phyloP scores from a whole-genome alignment of 2,797 vertebrate genomes.

The Notamacropus eugenii region DNA sequence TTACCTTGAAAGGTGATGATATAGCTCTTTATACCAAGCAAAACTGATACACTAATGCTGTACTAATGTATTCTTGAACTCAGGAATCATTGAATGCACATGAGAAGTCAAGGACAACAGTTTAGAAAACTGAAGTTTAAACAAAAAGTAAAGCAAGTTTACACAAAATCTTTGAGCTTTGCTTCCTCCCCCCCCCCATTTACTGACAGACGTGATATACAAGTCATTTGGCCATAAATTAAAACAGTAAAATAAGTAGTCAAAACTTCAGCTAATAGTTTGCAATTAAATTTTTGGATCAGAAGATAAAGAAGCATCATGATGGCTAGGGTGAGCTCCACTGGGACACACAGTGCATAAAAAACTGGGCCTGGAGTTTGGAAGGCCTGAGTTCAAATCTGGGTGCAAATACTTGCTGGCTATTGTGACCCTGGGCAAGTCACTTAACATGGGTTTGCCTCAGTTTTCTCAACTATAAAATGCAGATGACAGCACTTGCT shows the following conservation, averaged over 20 bases:
- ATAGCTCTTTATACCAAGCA: slow-evolving; percentile 35
- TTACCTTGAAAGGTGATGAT: slow-evolving; percentile 53
- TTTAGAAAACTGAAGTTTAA: not conserved
- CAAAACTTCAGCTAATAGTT: slow-evolving; percentile 29
- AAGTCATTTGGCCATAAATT: slow-evolving; percentile 51
- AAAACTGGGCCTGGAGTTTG: not conserved
- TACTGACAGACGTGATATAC: slow-evolving; percentile 60
- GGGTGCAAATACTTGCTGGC: not conserved
- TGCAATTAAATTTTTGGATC: slow-evolving; percentile 51
- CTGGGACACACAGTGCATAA: not conserved
- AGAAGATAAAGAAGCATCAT: slow-evolving; percentile 29
- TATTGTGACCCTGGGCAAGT: not conserved
- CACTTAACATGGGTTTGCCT: not conserved
- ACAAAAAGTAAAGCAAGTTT: slow-evolving; percentile 36
- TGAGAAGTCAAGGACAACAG: slow-evolving; percentile 38
- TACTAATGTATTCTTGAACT: slow-evolving; percentile 5
- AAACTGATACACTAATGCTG: not conserved
- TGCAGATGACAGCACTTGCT: not conserved
- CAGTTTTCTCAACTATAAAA: not conserved
- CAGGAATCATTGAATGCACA: not conserved
- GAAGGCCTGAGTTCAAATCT: not conserved
- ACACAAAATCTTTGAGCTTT: slow-evolving; percentile 50
- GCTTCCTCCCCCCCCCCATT: not conserved
- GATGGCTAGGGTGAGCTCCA: not conserved
- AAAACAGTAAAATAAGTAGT: slow-evolving; percentile 46